Evolutionary conservation across 2,888 invertebrate genomes (phyloP), one percentile per base, ranked within the genome.

Genomic region (Pyrochroa serraticornis): DNA sequence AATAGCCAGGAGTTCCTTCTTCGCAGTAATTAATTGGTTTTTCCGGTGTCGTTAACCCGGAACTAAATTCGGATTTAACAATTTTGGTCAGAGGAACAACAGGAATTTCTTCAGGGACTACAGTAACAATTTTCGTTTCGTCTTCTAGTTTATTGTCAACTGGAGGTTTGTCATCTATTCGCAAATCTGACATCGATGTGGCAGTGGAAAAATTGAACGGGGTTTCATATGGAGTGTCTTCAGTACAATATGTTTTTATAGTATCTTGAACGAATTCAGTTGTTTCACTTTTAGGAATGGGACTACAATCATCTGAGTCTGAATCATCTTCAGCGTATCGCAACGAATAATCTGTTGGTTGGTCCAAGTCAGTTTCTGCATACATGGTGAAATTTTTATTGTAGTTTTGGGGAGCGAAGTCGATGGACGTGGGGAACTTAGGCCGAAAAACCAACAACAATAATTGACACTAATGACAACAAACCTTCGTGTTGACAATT

Each of bases 311-410:
- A 8, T 84, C 84, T 12, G 73, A 73, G 62, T 91, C 91, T 0
- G 89, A 86, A 71, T 90, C 91, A 67, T 90, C 90, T 77, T 95
- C 95, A 0, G 91, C 91, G 75, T 95, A 96, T 22, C 93, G 85
- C 54, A 95, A 80, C 64, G 95, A 95, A 74, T 93, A 96, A 80
- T 96, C 92, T 0, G 95, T 95, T 0, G 94, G 93, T 75, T 95
- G 95, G 77, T 94, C 94, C 45, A 95, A 79, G 79, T 95, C 95
- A 0, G 93, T 94, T 79, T 95, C 94, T 37, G 93, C 92, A 76
- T 92, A 92, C 75, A 90, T 87, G 1, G 87, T 85, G 66, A 82
- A 85, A 34, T 75, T 79, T 59, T 71, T 78, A 57, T 65, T 60
- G 38, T 38, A 58, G n/a, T n/a, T n/a, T n/a, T n/a, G n/a, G n/a